Evolutionary conservation across 2,797 vertebrate species (phyloP), one percentile per base, ranked within the genome.

Genomic region (Sebastes taczanowskii): DNA sequence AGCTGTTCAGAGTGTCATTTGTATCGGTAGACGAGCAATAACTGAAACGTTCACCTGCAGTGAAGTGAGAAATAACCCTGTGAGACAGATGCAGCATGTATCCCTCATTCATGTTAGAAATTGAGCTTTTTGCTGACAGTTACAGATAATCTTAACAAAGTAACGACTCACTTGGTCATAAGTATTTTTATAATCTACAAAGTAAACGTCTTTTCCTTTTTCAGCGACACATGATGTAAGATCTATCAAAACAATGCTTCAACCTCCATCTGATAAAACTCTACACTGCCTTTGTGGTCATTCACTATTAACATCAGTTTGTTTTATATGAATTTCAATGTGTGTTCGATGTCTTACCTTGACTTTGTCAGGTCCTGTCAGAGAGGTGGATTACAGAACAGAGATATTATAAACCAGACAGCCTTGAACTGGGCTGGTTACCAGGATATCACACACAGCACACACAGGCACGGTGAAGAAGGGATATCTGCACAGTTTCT

Each of bases 331-430:
- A 67, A 78, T 70, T 71, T 74, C 2, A 61, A 11, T 56, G 46
- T 77, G 60, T 27, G 62, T 30, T 76, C 3, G 42, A 30, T 78
- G n/a, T 92, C 95, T 95, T 95, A 96, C 96, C 96, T 96, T 96
- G 80, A 79, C 86, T 94, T 94, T 95, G 35, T 94, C 95, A 83
- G 92, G 91, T 92, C 95, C 95, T 96, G 94, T 83, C 82, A 91
- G 88, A 91, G 73, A 92, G 82, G 77, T 67, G 76, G 77, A 90
- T 90, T 70, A 91, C 29, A 91, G 76, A 91, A 92, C 78, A 94
- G 73, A 91, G 46, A 76, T 1, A 60, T 91, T 87, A 92, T 53
- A 58, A 88, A 84, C 20, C 58, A 88, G 60, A 60, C 46, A 72
- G 66, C 16, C 38, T 23, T 80, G 16, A 74, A 55, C 35, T 63